Conservation (phyloP, 2,797 vertebrate genomes). For the Poecilia wingei region DNA sequence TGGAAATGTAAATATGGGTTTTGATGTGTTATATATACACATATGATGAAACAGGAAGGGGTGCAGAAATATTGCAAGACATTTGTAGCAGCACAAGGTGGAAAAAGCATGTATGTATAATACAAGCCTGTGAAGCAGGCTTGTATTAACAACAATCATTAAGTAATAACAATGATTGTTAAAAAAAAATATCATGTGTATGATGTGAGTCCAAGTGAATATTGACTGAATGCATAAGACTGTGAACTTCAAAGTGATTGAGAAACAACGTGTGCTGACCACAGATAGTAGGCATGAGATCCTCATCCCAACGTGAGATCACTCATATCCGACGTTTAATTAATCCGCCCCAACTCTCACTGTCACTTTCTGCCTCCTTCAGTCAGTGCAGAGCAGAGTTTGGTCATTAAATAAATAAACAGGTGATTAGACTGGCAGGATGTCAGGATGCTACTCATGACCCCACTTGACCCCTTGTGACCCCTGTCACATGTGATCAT, state of each 20-base stretch:
- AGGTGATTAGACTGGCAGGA: slow-evolving; percentile 77
- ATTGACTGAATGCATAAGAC: not conserved
- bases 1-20: not conserved
- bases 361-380: slow-evolving; percentile 32
- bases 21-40: not conserved
- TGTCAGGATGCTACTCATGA: slow-evolving; percentile 79
- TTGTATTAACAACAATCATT: no score
- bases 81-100: not conserved
- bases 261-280: not conserved
- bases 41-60: not conserved
- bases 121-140: not conserved
- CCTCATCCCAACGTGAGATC: slow-evolving; percentile 4
- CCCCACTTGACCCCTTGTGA: slow-evolving; percentile 84
- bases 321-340: slow-evolving; percentile 32
- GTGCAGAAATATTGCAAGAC: not conserved
- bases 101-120: not conserved
- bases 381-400: slow-evolving; percentile 44
- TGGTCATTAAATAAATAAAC: slow-evolving; percentile 76
- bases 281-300: slow-evolving; percentile 5
- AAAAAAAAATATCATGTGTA: not conserved
- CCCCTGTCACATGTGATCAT: slow-evolving; percentile 84
- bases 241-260: not conserved
- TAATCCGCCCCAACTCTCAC: slow-evolving; percentile 29
- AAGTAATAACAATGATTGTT: not conserved
- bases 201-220: not conserved